Evolutionary conservation across 2,888 invertebrate genomes (phyloP), one percentile per base, ranked within the genome.

Genomic region (Endotricha flammealis): DNA sequence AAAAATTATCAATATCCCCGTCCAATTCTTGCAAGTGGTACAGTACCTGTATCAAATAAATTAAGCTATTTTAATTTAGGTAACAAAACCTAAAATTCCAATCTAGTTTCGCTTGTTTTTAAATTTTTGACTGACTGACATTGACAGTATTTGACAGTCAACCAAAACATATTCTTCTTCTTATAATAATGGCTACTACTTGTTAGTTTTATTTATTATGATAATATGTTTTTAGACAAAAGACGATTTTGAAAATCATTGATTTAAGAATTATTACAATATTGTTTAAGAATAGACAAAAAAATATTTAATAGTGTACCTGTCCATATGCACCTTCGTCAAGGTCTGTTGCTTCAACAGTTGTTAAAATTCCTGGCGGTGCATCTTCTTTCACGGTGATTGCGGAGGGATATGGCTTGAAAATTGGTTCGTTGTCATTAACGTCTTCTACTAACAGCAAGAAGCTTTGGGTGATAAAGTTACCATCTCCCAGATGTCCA

Each of bases 281-380:
- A n/a, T n/a, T n/a, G n/a, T n/a, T n/a, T n/a, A n/a, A n/a, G n/a
- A n/a, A n/a, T n/a, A n/a, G n/a, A n/a, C 7, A n/a, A 22, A 22
- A 2, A 2, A 4, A 9, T 22, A 9, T 27, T 27, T 14, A 20
- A 27, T 12, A 29, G 42, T 41, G 53, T 76, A 90, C 94, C 88
- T 97, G 96, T 25, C 96, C 96, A 60, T 96, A 96, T 23, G 95
- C 93, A 29, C 97, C 97, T 80, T 96, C 95, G 65, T 97, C 97
- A 32, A 92, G 90, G 72, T 97, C 97, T 3, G 92, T 93, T 7
- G 96, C 97, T 80, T 96, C 95, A 13, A 97, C 89, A 1, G 93
- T 93, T 8, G 93, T 88, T 29, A 96, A 80, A 40, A 94, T 86
- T 10, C 93, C 91, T 0, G 95, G 93, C 4, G 88, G 76, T 33